Percentiles rank a stretch among this genome's conserved stretches.
Conservation (phyloP, 2,797 vertebrate genomes). For the Mustela erminea region DNA sequence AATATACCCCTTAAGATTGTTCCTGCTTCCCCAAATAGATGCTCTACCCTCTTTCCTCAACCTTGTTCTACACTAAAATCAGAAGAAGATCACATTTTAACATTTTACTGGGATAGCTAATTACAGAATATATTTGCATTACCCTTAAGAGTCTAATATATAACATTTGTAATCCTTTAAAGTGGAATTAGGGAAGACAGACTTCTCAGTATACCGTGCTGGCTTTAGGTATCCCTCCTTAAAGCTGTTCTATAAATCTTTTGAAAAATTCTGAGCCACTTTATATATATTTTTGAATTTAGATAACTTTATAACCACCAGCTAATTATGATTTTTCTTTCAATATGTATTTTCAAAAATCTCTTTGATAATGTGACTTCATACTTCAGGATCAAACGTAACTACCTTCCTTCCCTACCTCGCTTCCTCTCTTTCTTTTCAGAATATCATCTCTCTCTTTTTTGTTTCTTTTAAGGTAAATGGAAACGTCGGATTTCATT, state of each 20-base stretch:
- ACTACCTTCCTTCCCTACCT: neutral
- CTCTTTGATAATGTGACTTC: neutral
- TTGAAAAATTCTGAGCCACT: neutral
- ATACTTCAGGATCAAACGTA: neutral
- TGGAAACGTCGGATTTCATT: neutral
- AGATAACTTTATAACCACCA: neutral
- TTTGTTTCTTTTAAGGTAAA: neutral
- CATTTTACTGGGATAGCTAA: neutral
- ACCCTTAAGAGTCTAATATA: neutral
- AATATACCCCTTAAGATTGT: neutral
- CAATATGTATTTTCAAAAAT: conserved; percentile 1
- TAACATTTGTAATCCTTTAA: conserved; percentile 31
- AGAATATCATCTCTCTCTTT: neutral
- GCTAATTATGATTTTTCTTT: conserved; percentile 1
- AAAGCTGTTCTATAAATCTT: conserved; percentile 21
- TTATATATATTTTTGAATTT: conserved; percentile 15
- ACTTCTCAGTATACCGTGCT: neutral
- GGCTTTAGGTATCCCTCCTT: conserved; percentile 31
- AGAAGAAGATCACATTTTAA: conserved; percentile 22
- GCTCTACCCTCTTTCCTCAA: neutral
- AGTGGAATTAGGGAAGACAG: neutral
- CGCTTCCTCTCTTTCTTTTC: neutral
- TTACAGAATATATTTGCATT: conserved; percentile 1
- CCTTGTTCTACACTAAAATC: neutral
- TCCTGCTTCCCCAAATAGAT: neutral